Percentiles rank a stretch among this genome's conserved stretches.
phyloP scores from a whole-genome alignment of 1,140 invertebrate species.

The Arctopsyche grandis region DNA sequence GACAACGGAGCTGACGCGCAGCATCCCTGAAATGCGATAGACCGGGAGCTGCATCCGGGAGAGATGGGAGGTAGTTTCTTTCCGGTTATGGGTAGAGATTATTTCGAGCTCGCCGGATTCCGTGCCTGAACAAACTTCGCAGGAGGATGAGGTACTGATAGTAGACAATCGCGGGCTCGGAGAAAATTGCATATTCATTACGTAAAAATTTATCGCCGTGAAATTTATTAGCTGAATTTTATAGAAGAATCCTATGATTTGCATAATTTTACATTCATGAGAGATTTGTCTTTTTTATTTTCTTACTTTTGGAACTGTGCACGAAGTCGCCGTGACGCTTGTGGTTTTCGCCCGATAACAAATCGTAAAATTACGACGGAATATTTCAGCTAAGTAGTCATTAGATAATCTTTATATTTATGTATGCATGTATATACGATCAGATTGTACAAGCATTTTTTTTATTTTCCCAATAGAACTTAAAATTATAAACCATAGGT shows the following conservation, averaged over 20 bases:
- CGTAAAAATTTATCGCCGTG: neutral
- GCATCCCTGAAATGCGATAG: neutral
- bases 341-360: no score
- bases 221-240: constrained; percentile 6
- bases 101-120: neutral
- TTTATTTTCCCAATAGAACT: no score
- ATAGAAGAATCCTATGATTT: neutral
- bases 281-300: no score
- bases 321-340: no score
- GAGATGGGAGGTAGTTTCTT: neutral
- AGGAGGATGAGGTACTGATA: neutral
- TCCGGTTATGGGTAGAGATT: neutral
- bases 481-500: no score
- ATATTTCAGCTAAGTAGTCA: no score
- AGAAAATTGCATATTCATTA: constrained; percentile 15
- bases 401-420: no score
- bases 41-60: neutral
- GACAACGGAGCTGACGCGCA: constrained; percentile 17
- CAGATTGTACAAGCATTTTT: no score
- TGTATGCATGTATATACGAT: no score
- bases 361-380: no score
- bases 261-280: no score
- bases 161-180: neutral
- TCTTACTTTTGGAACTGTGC: no score
- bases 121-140: neutral